phyloP scores from a whole-genome alignment of 53 echinoderm and acorn worm species.

The Crossaster papposus region DNA sequence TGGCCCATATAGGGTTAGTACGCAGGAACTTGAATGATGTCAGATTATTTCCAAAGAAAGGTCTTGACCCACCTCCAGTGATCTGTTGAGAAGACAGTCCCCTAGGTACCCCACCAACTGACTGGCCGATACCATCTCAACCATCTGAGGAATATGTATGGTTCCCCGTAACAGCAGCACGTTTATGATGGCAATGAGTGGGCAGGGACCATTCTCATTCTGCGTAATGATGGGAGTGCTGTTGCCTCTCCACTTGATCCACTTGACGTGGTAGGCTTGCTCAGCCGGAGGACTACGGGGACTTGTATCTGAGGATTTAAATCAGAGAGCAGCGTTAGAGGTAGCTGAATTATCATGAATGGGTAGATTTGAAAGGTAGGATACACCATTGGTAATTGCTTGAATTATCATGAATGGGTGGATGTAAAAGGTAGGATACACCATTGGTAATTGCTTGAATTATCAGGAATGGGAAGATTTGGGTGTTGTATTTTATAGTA shows the following conservation, averaged over 20 bases:
- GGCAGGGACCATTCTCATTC: slow-evolving; percentile 98
- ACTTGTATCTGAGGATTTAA: not conserved
- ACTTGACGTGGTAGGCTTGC: slow-evolving; percentile 92
- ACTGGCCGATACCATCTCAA: slow-evolving; percentile 88
- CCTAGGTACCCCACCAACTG: slow-evolving; percentile 95
- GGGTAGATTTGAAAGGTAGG: too few relatives aligned
- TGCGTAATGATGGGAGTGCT: slow-evolving; percentile 94
- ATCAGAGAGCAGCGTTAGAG: too few relatives aligned
- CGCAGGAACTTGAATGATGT: too few relatives aligned
- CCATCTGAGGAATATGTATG: slow-evolving; percentile 81
- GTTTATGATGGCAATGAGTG: slow-evolving; percentile 91
- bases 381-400: too few relatives aligned
- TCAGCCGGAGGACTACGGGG: slow-evolving; percentile 60
- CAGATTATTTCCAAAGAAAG: too few relatives aligned
- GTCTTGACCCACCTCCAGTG: slow-evolving; percentile 71
- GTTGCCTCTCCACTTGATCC: slow-evolving; percentile 84
- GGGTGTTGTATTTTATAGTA: too few relatives aligned
- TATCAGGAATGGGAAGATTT: too few relatives aligned
- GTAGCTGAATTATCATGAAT: too few relatives aligned
- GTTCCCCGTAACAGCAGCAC: slow-evolving; percentile 84
- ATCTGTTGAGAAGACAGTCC: slow-evolving; percentile 80
- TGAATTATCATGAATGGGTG: too few relatives aligned
- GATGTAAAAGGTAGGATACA: too few relatives aligned
- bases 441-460: too few relatives aligned
- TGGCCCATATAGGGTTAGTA: too few relatives aligned